Evolutionary conservation across 1,140 invertebrate species (phyloP).

Genomic region (Drosophila equinoxialis): DNA sequence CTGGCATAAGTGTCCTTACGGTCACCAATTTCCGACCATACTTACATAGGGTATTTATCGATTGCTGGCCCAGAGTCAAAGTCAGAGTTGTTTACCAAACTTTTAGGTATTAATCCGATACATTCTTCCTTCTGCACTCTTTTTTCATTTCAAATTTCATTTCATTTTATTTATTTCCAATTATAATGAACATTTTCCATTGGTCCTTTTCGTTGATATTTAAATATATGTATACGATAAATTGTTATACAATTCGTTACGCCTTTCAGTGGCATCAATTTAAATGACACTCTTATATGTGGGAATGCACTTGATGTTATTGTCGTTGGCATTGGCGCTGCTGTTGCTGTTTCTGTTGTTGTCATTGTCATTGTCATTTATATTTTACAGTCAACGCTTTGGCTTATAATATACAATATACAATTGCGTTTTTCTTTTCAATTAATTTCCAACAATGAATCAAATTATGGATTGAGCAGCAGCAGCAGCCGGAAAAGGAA

Average conservation of each 20-base stretch:
- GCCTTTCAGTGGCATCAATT: conserved; percentile 50
- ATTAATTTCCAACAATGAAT: conserved; percentile 63
- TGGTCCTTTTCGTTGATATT: conserved; percentile 1
- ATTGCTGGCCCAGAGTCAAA: background rate
- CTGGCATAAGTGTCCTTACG: conserved; percentile 6
- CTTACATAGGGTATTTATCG: background rate
- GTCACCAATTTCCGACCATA: background rate
- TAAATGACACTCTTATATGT: conserved; percentile 52
- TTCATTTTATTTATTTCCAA: conserved; percentile 9
- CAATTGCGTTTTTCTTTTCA: conserved; percentile 46
- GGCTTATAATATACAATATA: conserved; percentile 52
- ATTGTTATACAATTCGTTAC: conserved; percentile 14
- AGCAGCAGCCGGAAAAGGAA: background rate
- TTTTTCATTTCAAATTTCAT: background rate
- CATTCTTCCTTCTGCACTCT: background rate
- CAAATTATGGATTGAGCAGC: conserved; percentile 2
- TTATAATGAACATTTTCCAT: conserved; percentile 3
- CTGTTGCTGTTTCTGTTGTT: conserved; percentile 8
- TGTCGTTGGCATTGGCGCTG: background rate
- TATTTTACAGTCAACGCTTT: conserved; percentile 46
- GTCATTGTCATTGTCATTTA: conserved; percentile 48
- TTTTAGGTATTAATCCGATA: conserved; percentile 5
- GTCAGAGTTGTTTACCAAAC: no score
- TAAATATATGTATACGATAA: conserved; percentile 8
- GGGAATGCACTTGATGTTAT: conserved; percentile 16